Evolutionary conservation across 2,113 vertebrate genomes (phyloP).

Genomic region (Corvus cornix): DNA sequence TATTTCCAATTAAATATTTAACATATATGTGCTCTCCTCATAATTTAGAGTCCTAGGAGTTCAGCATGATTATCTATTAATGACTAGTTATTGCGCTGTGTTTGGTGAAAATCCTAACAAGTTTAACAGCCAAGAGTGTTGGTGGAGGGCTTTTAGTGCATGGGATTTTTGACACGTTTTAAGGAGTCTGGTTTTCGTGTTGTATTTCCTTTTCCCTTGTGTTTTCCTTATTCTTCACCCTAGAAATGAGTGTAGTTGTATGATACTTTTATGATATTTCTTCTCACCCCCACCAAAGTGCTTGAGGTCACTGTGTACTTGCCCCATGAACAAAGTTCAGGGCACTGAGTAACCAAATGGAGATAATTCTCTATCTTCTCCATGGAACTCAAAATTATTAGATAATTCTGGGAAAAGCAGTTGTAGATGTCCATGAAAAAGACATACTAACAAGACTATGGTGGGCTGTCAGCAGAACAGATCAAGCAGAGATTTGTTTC

Average conservation of each 20-base stretch:
- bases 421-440: not conserved
- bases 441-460: not conserved
- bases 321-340: not conserved
- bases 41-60: not conserved
- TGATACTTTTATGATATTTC: not conserved
- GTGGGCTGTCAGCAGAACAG: not conserved
- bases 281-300: not conserved
- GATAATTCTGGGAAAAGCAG: not conserved
- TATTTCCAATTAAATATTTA: constrained; percentile 33
- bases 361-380: not conserved
- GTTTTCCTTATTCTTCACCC: not conserved
- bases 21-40: not conserved
- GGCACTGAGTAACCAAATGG: not conserved
- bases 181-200: not conserved
- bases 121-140: not conserved
- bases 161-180: not conserved
- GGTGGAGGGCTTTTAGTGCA: not conserved
- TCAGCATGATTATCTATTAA: not conserved
- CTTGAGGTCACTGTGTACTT: not conserved
- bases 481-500: not conserved
- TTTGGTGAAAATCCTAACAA: not conserved
- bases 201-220: not conserved
- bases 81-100: not conserved
- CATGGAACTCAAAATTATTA: not conserved
- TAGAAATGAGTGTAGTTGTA: not conserved